Conservation (phyloP, 2,888 invertebrate species). For the Odontocolon sp. region DNA sequence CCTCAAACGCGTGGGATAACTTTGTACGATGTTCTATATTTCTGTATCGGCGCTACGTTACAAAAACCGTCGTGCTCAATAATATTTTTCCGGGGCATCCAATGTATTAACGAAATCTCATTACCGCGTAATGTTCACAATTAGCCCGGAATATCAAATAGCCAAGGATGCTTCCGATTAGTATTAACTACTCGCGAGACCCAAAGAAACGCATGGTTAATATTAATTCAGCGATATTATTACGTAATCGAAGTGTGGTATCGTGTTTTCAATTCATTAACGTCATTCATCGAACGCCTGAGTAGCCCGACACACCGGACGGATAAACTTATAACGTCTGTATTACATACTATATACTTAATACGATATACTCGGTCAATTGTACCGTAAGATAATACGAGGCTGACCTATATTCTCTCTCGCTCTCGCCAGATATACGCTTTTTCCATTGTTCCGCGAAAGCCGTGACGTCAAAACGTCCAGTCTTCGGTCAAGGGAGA, state of each 20-base stretch:
- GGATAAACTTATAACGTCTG: slow-evolving; percentile 49
- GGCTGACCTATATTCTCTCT: slow-evolving; percentile 40
- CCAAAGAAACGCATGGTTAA: slow-evolving; percentile 14
- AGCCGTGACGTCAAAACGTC: slow-evolving; percentile 27
- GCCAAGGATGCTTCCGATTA: slow-evolving; percentile 36
- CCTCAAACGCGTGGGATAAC: slow-evolving; percentile 35
- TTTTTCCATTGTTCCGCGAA: slow-evolving; percentile 46
- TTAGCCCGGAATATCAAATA: slow-evolving; percentile 24
- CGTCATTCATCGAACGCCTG: slow-evolving; percentile 18
- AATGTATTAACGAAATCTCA: too few relatives aligned
- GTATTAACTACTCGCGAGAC: neutral
- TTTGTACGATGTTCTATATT: too few relatives aligned
- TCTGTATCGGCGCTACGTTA: slow-evolving; percentile 21
- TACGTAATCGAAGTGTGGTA: slow-evolving; percentile 11
- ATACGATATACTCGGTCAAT: neutral
- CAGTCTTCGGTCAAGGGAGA: too few relatives aligned
- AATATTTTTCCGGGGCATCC: slow-evolving; percentile 22
- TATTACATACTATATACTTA: slow-evolving; percentile 9
- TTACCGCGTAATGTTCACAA: too few relatives aligned
- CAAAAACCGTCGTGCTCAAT: too few relatives aligned
- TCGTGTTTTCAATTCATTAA: slow-evolving; percentile 29
- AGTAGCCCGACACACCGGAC: slow-evolving; percentile 7
- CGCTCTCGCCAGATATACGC: slow-evolving; percentile 1
- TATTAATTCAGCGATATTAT: neutral
- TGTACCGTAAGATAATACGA: slow-evolving; percentile 50